These are phyloP conservation scores for Choloepus didactylus DNA, from an alignment of 2,797 vertebrate genomes.

Conservation along the genomic window DNA sequence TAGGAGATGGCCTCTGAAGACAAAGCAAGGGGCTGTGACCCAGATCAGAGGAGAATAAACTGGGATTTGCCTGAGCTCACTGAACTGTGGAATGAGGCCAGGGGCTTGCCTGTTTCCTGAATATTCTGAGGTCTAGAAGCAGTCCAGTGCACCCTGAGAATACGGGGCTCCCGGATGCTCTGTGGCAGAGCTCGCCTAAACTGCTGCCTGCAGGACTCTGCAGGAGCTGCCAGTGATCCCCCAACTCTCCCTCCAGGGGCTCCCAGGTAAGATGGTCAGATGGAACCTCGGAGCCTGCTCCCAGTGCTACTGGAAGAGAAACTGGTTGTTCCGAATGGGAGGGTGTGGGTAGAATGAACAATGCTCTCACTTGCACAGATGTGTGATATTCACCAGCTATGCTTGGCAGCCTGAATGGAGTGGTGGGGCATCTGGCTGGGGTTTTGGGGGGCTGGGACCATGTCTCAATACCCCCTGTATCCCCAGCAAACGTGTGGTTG, in stretches of 20 bases:
- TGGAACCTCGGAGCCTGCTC: neutral
- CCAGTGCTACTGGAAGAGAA: neutral
- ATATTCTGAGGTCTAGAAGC: neutral
- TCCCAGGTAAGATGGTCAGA: neutral
- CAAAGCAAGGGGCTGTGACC: neutral
- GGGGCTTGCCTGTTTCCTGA: neutral
- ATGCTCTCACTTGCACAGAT: too few relatives aligned
- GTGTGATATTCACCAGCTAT: neutral
- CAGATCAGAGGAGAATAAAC: neutral
- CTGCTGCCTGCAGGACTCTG: too few relatives aligned
- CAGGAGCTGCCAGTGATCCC: neutral
- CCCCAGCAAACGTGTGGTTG: neutral
- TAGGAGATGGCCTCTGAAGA: neutral
- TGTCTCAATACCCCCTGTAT: neutral
- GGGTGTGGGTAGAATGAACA: neutral
- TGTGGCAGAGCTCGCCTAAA: neutral
- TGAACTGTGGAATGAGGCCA: neutral
- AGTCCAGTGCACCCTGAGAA: neutral
- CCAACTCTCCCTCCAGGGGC: neutral
- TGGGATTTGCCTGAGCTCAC: neutral
- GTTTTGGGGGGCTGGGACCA: neutral
- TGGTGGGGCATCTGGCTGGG: neutral
- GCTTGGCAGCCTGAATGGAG: neutral
- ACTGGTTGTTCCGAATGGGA: neutral
- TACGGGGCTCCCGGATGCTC: neutral